Evolutionary conservation across 30 jellyfish, hydroid and myxozoan genomes (phyloP).

Genomic region (Chironex yamaguchii): DNA sequence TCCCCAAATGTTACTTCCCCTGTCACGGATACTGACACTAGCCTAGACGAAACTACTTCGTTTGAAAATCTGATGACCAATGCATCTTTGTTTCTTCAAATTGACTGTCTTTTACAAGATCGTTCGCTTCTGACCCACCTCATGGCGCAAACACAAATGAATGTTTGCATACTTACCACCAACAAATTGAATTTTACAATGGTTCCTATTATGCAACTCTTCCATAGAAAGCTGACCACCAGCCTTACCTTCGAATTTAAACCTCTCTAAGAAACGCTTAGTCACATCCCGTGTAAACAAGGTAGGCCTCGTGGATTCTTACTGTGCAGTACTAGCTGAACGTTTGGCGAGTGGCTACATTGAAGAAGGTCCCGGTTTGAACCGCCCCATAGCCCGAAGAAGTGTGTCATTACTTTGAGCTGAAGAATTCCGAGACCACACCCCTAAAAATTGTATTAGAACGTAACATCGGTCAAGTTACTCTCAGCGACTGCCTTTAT

Average conservation of each 20-base stretch:
- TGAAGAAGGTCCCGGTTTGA: constrained; percentile 8
- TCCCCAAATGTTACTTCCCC: too few species aligned
- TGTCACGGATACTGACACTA: neutral
- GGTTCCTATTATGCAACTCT: constrained; percentile 23
- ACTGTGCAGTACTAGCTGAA: constrained; percentile 30
- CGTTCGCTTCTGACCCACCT: too few species aligned
- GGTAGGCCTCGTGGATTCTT: constrained; percentile 4
- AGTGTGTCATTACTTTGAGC: constrained; percentile 41
- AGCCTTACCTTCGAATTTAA: constrained; percentile 41
- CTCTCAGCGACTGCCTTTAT: constrained; percentile 43
- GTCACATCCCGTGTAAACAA: constrained; percentile 20
- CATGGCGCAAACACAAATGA: too few species aligned
- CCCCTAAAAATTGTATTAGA: constrained; percentile 49
- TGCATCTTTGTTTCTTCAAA: constrained; percentile 39
- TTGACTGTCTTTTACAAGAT: constrained; percentile 20
- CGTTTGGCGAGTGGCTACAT: constrained; percentile 38
- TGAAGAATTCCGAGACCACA: constrained; percentile 35
- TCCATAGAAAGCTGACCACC: constrained; percentile 69
- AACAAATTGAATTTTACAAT: constrained; percentile 25
- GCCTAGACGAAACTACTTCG: constrained; percentile 5
- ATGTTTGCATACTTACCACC: constrained; percentile 22
- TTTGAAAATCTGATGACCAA: constrained; percentile 6
- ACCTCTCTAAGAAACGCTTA: constrained; percentile 37
- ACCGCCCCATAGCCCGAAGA: constrained; percentile 46
- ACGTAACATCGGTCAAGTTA: constrained; percentile 14